phyloP scores from a whole-genome alignment of 2,113 vertebrate species.

The Psittacus erithacus region DNA sequence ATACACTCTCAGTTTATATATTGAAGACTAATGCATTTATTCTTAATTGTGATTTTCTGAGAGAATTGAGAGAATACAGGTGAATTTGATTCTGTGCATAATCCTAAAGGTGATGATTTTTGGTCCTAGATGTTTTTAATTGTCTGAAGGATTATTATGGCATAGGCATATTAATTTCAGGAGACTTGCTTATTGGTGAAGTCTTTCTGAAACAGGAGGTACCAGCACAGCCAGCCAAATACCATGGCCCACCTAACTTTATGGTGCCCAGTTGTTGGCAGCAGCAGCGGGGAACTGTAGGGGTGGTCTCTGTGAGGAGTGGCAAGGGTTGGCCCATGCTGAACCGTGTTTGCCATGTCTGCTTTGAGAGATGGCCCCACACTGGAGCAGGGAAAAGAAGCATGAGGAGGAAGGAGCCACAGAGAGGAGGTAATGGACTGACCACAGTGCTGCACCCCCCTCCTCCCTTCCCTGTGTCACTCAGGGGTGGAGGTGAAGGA shows the following conservation, averaged over 20 bases:
- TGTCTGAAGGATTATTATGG: background rate
- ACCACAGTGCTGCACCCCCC: accelerated
- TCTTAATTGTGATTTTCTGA: background rate
- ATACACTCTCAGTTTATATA: background rate
- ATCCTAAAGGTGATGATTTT: background rate
- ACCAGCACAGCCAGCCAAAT: background rate
- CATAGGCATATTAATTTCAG: background rate
- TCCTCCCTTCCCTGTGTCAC: background rate
- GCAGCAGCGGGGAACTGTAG: background rate
- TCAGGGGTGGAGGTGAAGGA: background rate
- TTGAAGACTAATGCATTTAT: background rate
- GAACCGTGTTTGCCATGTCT: no score
- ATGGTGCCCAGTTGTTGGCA: background rate
- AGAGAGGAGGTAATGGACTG: accelerated
- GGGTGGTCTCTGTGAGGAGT: background rate
- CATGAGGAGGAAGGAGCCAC: background rate
- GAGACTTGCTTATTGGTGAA: background rate
- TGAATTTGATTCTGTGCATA: background rate
- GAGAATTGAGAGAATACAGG: background rate
- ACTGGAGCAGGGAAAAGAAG: background rate
- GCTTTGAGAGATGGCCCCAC: background rate
- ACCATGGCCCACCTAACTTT: accelerated
- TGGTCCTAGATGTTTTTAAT: background rate
- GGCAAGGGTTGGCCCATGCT: accelerated
- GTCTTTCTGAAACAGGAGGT: accelerated